A percentile compares a stretch with the other conserved stretches of the same genome.
Evolutionary conservation across 2,797 vertebrate genomes (phyloP).

Genomic region (Sebastiscus tertius): DNA sequence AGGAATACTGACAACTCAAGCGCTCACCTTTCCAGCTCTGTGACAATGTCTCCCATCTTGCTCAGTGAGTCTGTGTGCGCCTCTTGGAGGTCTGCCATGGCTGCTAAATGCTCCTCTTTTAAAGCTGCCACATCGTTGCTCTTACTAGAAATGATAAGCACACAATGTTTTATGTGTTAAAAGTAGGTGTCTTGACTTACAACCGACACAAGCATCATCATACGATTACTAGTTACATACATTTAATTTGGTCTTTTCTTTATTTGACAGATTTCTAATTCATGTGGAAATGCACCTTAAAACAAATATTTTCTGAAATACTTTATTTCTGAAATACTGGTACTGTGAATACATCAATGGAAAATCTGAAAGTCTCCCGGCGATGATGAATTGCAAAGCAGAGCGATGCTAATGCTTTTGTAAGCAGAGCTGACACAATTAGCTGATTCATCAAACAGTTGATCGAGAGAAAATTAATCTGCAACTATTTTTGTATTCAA

Average conservation of each 20-base stretch:
- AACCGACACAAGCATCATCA: background rate
- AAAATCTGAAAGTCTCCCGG: background rate
- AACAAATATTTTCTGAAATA: background rate
- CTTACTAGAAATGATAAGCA: constrained; percentile 76
- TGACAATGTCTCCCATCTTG: constrained; percentile 76
- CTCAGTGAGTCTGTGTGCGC: constrained; percentile 65
- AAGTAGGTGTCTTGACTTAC: background rate
- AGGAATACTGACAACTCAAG: background rate
- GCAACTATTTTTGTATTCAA: background rate
- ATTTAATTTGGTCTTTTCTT: background rate
- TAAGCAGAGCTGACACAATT: background rate
- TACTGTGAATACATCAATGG: background rate
- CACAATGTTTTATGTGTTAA: background rate
- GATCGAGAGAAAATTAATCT: background rate
- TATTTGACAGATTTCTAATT: background rate
- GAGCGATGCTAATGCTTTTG: background rate
- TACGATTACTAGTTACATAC: background rate
- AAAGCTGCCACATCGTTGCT: constrained; percentile 74
- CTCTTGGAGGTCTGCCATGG: constrained; percentile 78
- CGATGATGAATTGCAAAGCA: background rate
- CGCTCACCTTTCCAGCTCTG: constrained; percentile 87
- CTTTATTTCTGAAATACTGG: background rate
- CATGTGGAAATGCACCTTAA: background rate
- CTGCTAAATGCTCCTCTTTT: constrained; percentile 68
- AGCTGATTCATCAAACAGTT: background rate